phyloP scores from a whole-genome alignment of 2,113 vertebrate genomes.

The Pontoporia blainvillei region DNA sequence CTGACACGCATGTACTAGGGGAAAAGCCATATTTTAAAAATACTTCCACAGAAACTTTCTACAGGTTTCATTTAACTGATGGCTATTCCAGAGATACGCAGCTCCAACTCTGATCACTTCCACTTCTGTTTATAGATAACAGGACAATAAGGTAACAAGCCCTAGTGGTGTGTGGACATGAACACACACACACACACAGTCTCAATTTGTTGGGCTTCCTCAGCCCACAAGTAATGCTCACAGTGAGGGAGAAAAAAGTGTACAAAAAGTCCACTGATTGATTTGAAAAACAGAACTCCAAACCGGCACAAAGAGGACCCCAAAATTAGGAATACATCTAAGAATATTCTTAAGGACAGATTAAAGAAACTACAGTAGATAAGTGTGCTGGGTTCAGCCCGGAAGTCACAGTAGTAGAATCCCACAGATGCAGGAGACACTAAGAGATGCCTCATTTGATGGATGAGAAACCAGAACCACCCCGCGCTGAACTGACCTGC shows the following conservation, averaged over 20 bases:
- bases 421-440: background rate
- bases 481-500: background rate
- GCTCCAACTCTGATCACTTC: background rate
- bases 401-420: background rate
- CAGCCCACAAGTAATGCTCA: background rate
- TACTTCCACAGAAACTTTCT: background rate
- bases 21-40: background rate
- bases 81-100: background rate
- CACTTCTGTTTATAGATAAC: background rate
- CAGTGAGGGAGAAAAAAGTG: background rate
- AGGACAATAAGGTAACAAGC: background rate
- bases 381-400: background rate
- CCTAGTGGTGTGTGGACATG: background rate
- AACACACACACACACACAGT: background rate
- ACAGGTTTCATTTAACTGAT: background rate
- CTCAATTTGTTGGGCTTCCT: background rate
- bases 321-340: background rate
- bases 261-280: background rate
- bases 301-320: background rate
- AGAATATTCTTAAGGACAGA: background rate
- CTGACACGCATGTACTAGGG: background rate
- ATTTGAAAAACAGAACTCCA: background rate
- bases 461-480: background rate
- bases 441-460: background rate
- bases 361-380: background rate